Conservation (phyloP, 2,113 vertebrate species). For the Halichoerus grypus region DNA sequence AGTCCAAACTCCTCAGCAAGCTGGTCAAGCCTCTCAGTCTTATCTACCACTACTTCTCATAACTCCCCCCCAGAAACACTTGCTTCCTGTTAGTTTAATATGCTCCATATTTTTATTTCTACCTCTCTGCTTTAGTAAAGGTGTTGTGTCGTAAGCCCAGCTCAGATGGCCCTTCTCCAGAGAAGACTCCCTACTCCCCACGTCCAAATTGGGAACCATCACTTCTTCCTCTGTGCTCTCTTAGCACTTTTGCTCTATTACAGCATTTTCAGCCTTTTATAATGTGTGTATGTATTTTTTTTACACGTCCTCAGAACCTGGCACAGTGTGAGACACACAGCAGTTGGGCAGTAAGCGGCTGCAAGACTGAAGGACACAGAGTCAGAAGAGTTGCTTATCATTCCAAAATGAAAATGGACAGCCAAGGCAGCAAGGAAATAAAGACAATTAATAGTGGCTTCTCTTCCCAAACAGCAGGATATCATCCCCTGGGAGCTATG, state of each 20-base stretch:
- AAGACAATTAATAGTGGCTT: not conserved
- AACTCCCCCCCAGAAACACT: not conserved
- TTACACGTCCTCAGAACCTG: not conserved
- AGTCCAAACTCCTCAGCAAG: slow-evolving; percentile 50
- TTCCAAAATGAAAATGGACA: slow-evolving; percentile 31
- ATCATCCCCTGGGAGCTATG: slow-evolving; percentile 14
- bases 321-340: rapidly evolving
- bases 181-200: not conserved
- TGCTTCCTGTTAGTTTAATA: slow-evolving; percentile 16
- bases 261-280: not conserved
- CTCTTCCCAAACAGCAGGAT: not conserved
- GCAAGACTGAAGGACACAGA: not conserved
- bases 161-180: not conserved
- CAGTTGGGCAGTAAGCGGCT: not conserved
- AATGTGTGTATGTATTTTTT: not conserved
- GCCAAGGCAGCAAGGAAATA: not conserved
- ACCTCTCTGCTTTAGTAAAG: not conserved
- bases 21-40: slow-evolving; percentile 24
- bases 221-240: not conserved
- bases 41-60: slow-evolving; percentile 22
- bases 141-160: not conserved
- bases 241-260: not conserved
- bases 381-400: not conserved
- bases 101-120: not conserved
- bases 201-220: not conserved